Evolutionary conservation across 2,888 invertebrate species (phyloP), one percentile per base, ranked within the genome.

Genomic region (Ophioninae sp.): DNA sequence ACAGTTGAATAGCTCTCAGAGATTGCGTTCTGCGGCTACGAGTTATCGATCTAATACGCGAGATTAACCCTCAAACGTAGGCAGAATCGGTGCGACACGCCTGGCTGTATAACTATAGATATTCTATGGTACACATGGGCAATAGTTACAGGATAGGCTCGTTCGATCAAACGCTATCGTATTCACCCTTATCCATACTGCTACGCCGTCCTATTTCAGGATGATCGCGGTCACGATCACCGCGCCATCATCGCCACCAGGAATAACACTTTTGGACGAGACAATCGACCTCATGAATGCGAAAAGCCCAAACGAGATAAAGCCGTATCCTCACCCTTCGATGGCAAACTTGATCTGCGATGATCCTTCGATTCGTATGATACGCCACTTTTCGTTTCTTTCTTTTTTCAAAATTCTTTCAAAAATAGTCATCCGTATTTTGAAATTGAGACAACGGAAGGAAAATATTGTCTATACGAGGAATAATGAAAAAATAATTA

Each of bases 101-200:
- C 23, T 17, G 0, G 9, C n/a, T 17, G 13, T 17, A 10, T 51
- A 51, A 17, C 51, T 51, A 17, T 51, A 51, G 51, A 3, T 51
- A 51, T 51, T 6, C 51, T 44, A 22, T 44, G 13, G 20, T 23
- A 22, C 44, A 51, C 44, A 64, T 51, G n/a, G 51, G 20, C 23
- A 22, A 79, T 67, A 75, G 59, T n/a, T 68, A 72, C 72, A 73
- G 67, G 22, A 68, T 76, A 75, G 80, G 83, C 69, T 78, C 69
- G 77, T 63, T 81, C 74, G 78, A 84, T 81, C 81, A 78, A 81
- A 81, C 71, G 59, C 76, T 56, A 20, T 22, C 59, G 39, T 41
- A 59, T 20, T 41, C 39, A 69, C 58, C 65, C 79, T 69, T 58
- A 63, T n/a, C 72, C 8, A 65, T 44, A 58, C 72, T 68, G 30